Evolutionary conservation across 2,888 invertebrate genomes (phyloP), one percentile per base, ranked within the genome.

Genomic region (Tipula vernalis): DNA sequence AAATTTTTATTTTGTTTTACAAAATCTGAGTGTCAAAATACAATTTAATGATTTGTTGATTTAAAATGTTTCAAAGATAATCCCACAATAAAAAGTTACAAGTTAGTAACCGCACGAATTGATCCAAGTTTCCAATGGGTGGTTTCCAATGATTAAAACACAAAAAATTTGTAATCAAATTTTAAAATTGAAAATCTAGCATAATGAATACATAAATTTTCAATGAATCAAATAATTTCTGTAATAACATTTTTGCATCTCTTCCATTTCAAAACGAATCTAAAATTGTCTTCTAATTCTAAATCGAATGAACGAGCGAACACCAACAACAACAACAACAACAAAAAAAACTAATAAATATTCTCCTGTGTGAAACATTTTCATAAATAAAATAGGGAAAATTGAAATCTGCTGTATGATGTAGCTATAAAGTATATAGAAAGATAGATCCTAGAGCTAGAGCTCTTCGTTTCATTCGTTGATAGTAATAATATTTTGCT

Each of bases 201-300:
- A 28, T 71, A 71, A 71, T 71, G 71, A 71, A 71, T 71, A 71
- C 71, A 71, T 71, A 71, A 71, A 71, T 71, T 71, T 71, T 71
- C 71, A 71, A 71, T 71, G 71, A 71, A 71, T 71, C 71, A 71
- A 28, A 71, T 71, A 71, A 71, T 71, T 71, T 18, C 15, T 5
- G 1, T 51, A 28, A 41, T 41, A 41, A 41, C 10, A 8, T 41
- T 44, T 51, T 51, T 51, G 10, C 28, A 71, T 18, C 71, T 71
- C 71, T 71, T 71, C 71, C 12, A 28, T n/a, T 71, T 71, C 10
- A 71, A 71, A 71, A 28, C 71, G 71, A 71, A 71, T 71, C 28
- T 71, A 71, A 71, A 71, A 71, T 71, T 71, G 71, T 71, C 71
- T 71, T 71, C 71, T 71, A 71, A 71, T 71, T 71, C 71, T 71